A percentile compares a stretch with the other conserved stretches of the same genome.
Evolutionary conservation across 1,140 invertebrate species (phyloP).

Genomic region (Protaetia brevitarsis): DNA sequence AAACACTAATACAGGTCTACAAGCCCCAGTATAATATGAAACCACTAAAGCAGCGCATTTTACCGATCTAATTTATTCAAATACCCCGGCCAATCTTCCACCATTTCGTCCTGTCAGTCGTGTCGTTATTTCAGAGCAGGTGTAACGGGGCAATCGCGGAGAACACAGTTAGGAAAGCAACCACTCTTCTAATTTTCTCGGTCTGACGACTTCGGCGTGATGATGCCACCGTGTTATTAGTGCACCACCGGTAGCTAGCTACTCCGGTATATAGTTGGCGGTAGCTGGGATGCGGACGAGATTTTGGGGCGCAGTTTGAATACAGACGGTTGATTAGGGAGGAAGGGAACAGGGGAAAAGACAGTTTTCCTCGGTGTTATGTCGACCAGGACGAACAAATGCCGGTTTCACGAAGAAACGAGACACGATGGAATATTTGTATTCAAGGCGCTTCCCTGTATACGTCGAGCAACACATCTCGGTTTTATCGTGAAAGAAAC

Average conservation of each 20-base stretch:
- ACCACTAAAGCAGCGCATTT: too few relatives aligned
- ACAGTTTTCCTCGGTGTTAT: not conserved
- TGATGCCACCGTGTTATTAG: too few relatives aligned
- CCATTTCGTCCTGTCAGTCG: too few relatives aligned
- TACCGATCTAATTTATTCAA: too few relatives aligned
- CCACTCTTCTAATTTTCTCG: slow-evolving; percentile 3
- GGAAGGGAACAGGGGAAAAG: not conserved
- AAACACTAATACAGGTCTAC: too few relatives aligned
- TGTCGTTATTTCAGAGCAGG: too few relatives aligned
- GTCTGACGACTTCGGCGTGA: not conserved
- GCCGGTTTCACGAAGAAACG: not conserved
- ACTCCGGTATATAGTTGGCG: too few relatives aligned
- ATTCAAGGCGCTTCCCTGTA: not conserved
- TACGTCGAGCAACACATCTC: not conserved
- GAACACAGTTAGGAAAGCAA: slow-evolving; percentile 3
- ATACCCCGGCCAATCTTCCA: too few relatives aligned
- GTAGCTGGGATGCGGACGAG: not conserved
- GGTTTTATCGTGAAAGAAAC: not conserved
- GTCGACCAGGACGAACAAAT: not conserved
- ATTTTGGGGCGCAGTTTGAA: slow-evolving; percentile 6
- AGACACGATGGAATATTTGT: slow-evolving; percentile 1
- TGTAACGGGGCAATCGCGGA: slow-evolving; percentile 7
- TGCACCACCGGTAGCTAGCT: too few relatives aligned
- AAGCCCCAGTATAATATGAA: too few relatives aligned
- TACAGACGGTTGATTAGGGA: slow-evolving; percentile 2